Evolutionary conservation across 2,113 vertebrate genomes (phyloP).

Genomic region (Mus pahari): DNA sequence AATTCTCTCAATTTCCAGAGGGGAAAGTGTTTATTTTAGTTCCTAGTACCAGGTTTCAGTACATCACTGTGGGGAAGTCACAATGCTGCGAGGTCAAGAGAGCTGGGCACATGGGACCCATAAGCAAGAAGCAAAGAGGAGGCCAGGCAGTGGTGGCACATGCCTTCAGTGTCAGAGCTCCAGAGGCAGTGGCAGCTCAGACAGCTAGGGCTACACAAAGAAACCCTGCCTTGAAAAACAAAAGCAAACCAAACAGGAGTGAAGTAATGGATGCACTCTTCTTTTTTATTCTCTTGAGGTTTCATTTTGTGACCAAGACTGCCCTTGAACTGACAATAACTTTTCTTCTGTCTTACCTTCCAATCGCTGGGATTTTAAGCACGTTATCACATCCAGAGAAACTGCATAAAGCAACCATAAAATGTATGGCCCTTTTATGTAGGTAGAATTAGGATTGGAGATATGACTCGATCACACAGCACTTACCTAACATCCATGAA

Average conservation of each 20-base stretch:
- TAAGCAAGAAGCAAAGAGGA: not conserved
- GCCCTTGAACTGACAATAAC: not conserved
- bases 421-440: not conserved
- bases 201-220: not conserved
- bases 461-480: not conserved
- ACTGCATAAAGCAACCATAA: not conserved
- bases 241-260: not conserved
- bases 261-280: not conserved
- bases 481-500: not conserved
- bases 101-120: not conserved
- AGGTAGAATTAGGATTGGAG: not conserved
- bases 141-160: not conserved
- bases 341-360: not conserved
- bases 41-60: not conserved
- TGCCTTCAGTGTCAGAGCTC: not conserved
- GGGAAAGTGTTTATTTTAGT: not conserved
- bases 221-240: not conserved
- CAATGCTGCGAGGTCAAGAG: not conserved
- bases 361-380: not conserved
- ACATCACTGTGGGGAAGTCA: not conserved
- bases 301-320: not conserved
- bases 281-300: not conserved
- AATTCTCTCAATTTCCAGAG: not conserved
- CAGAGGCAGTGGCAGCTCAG: not conserved
- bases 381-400: not conserved